Percentiles rank a stretch among this genome's conserved stretches.
phyloP scores from a whole-genome alignment of 2,797 vertebrate genomes.

The Coregonus sp. region DNA sequence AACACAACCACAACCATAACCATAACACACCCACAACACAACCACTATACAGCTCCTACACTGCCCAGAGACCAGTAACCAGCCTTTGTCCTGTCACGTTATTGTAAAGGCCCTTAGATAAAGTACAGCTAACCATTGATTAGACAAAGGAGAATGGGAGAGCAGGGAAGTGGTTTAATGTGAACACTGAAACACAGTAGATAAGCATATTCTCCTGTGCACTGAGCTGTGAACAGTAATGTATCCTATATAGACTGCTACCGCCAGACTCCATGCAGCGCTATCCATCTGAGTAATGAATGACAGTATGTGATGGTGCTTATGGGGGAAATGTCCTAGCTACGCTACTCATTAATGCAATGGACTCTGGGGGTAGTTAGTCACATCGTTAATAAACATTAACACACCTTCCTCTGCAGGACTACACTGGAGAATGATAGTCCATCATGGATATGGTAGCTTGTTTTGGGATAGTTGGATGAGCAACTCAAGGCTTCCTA shows the following conservation, averaged over 20 bases:
- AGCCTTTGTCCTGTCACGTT: background rate
- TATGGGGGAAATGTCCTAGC: constrained; percentile 13
- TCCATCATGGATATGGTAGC: background rate
- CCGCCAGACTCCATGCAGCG: background rate
- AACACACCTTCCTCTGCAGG: background rate
- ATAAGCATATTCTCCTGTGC: constrained; percentile 9
- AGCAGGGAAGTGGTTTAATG: background rate
- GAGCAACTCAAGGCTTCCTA: too few relatives aligned
- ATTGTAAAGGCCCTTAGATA: constrained; percentile 1
- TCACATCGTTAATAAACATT: constrained; percentile 22
- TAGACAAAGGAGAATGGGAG: background rate
- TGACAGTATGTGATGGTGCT: background rate
- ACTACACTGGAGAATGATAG: background rate
- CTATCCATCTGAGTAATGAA: constrained; percentile 1
- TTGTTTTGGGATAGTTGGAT: background rate
- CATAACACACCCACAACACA: background rate
- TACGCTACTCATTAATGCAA: constrained; percentile 45
- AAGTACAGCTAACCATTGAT: background rate
- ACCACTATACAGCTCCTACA: background rate
- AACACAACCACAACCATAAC: background rate
- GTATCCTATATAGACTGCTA: background rate
- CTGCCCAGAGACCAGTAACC: background rate
- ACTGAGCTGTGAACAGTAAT: background rate
- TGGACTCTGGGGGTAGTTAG: constrained; percentile 49
- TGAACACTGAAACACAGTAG: background rate